Evolutionary conservation across 2,113 vertebrate genomes (phyloP), one percentile per base, ranked within the genome.

Genomic region (Tyto alba): DNA sequence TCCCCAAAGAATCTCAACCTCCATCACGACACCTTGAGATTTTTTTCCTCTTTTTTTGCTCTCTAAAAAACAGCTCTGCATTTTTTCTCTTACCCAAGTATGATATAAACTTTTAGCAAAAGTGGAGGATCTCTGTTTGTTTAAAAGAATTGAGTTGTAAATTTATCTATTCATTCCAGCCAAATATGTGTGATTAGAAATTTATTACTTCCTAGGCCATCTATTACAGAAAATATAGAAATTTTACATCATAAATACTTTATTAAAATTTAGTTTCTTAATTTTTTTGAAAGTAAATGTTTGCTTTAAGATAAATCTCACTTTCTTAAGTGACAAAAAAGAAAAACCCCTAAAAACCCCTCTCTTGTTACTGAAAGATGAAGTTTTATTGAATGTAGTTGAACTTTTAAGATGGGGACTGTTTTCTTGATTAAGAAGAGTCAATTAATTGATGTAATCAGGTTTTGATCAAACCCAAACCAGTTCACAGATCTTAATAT

Each of bases 321-420:
- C 43, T 76, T 95, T 80, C 40, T 57, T 73, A 41, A 72, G 26
- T 73, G 27, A 14, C 10, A 64, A 72, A 90, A 63, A 9, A 64
- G 60, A 82, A 86, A 52, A 36, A 7, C 20, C 2, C 2, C 5
- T 38, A 38, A 77, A 29, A 0, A 0, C 1, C 2, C 5, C 10
- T 30, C 15, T 72, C 6, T n/a, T 68, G 1, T 56, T 53, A 60
- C 8, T 38, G 30, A 72, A 76, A 60, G 38, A 43, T 63, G 55
- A 50, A 4, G 29, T 55, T 59, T 62, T 82, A 29, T 41, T 75
- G 16, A 11, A 25, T 36, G 6, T 56, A 52, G 22, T 34, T 0
- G 0, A 76, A 72, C 9, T 89, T 56, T 45, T 66, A 34, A 67
- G 27, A 22, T 23, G 20, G 4, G 5, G 10, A 4, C 9, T 66